A percentile compares a stretch with the other conserved stretches of the same genome.
phyloP scores from a whole-genome alignment of 2,888 invertebrate genomes.

The Gari tellinella region DNA sequence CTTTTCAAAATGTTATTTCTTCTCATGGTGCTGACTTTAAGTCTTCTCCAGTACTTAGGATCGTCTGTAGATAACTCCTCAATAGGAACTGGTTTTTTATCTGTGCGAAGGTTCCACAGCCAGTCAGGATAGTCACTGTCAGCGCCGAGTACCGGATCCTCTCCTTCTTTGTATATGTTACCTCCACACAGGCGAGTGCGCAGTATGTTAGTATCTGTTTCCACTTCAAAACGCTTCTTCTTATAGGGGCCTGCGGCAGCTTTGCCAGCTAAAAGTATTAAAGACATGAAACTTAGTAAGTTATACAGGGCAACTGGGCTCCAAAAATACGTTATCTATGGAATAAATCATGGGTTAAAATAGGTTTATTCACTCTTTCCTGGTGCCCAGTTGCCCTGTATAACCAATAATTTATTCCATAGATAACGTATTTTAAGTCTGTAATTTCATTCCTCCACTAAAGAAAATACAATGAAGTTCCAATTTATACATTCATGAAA shows the following conservation, averaged over 20 bases:
- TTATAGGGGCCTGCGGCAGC: conserved; percentile 32
- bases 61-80: conserved; percentile 91
- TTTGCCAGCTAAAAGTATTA: conserved; percentile 1
- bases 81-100: conserved; percentile 87
- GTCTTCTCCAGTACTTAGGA: conserved; percentile 92
- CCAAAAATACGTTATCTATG: too few relatives aligned
- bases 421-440: too few relatives aligned
- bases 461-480: too few relatives aligned
- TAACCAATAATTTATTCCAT: too few relatives aligned
- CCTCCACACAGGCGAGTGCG: conserved; percentile 93
- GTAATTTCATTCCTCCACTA: too few relatives aligned
- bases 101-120: conserved; percentile 92
- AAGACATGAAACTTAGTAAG: too few relatives aligned
- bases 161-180: conserved; percentile 90
- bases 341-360: too few relatives aligned
- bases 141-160: conserved; percentile 90
- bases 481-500: too few relatives aligned
- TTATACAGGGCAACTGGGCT: too few relatives aligned
- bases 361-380: too few relatives aligned
- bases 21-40: conserved; percentile 85
- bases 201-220: conserved; percentile 92
- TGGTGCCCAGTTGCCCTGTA: too few relatives aligned
- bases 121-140: conserved; percentile 96
- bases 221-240: conserved; percentile 86
- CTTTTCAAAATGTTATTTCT: conserved; percentile 52